Conservation (phyloP, 2,113 vertebrate species). For the Regulus satrapa region DNA sequence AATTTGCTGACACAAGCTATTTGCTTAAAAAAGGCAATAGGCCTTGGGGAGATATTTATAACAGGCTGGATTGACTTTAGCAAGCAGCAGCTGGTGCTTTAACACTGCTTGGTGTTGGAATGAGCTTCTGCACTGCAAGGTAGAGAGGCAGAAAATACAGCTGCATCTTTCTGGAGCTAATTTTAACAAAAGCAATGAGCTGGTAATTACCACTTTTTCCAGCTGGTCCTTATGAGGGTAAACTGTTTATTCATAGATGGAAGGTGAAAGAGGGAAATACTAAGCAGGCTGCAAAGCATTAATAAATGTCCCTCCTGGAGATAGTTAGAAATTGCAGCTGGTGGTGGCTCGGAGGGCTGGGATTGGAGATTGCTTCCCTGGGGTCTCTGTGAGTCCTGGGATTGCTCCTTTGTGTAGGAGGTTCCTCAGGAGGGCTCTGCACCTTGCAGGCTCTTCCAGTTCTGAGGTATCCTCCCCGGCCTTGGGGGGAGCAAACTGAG, state of each 20-base stretch:
- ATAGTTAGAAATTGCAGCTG: background rate
- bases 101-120: background rate
- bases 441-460: rapidly evolving
- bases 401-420: background rate
- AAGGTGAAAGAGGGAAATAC: background rate
- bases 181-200: slow-evolving; percentile 10
- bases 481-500: background rate
- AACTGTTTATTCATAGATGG: background rate
- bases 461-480: background rate
- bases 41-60: slow-evolving; percentile 38
- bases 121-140: background rate
- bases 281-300: background rate
- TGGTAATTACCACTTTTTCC: slow-evolving; percentile 22
- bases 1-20: slow-evolving; percentile 53
- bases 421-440: background rate
- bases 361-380: background rate
- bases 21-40: slow-evolving; percentile 2
- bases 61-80: slow-evolving; percentile 22
- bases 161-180: slow-evolving; percentile 38
- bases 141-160: slow-evolving; percentile 37
- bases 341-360: background rate
- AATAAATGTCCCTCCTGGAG: background rate
- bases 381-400: background rate
- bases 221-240: slow-evolving; percentile 33
- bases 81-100: slow-evolving; percentile 54